These are phyloP conservation scores for Netelia fuscicornis DNA, from an alignment of 2,888 invertebrate genomes.

Conservation along the genomic window DNA sequence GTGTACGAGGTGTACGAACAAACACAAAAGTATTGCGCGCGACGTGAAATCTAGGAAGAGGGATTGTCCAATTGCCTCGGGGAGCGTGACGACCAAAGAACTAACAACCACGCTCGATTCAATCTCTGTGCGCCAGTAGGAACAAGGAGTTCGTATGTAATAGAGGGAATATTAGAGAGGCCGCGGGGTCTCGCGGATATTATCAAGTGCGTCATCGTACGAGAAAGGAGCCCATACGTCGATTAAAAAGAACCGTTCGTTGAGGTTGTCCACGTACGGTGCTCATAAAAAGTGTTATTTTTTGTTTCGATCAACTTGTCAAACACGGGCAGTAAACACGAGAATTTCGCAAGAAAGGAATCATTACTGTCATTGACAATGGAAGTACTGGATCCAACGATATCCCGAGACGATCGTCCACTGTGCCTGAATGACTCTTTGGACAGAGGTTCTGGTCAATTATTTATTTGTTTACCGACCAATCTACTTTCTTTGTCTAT, in stretches of 20 bases:
- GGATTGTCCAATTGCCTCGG: constrained; percentile 34
- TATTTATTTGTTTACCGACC: constrained; percentile 13
- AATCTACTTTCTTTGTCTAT: constrained; percentile 37
- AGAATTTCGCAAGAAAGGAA: constrained; percentile 18
- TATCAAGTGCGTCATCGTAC: constrained; percentile 54
- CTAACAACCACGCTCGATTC: not conserved
- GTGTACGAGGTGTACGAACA: not conserved
- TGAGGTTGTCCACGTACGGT: not conserved
- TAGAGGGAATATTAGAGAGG: constrained; percentile 12
- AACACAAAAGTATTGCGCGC: not conserved
- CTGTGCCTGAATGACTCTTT: constrained; percentile 80
- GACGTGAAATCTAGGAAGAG: constrained; percentile 1
- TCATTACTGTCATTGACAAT: constrained; percentile 66
- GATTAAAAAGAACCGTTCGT: not conserved
- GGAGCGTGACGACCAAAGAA: constrained; percentile 36
- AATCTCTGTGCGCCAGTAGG: not conserved
- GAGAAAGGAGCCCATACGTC: constrained; percentile 20
- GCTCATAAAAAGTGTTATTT: not conserved
- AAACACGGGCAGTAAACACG: constrained; percentile 4
- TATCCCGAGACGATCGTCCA: constrained; percentile 82
- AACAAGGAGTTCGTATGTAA: constrained; percentile 33
- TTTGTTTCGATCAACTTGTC: not conserved
- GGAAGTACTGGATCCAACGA: constrained; percentile 82
- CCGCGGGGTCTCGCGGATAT: constrained; percentile 20
- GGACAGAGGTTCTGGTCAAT: constrained; percentile 77